Base-by-base conservation (phyloP, 2,797 vertebrate species). In the Gouania willdenowi region DNA sequence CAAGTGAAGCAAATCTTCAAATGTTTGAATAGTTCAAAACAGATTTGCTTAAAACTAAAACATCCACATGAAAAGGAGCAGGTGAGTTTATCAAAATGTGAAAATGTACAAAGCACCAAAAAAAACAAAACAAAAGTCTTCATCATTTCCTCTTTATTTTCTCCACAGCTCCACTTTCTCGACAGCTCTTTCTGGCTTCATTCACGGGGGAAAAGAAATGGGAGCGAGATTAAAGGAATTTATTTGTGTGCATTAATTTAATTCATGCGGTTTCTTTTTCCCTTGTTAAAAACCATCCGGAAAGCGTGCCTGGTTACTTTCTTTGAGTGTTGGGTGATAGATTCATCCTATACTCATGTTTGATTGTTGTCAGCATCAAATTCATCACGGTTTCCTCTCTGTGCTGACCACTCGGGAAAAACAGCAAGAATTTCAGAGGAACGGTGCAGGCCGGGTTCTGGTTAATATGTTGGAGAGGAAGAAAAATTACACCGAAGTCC, bases 321-420 rank as follows among this genome's bases (percentile, higher is more conserved):
- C 71, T 81, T 76, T 78, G 77, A 76, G 62, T 25, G 63, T 5
- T 26, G 79, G 54, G 62, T 87, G 86, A 89, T 84, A 57, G 62
- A 86, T 84, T 76, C 67, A 41, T 41, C 56, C 47, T 51, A 74
- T 86, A 74, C 72, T 69, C 66, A 76, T 66, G 73, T 81, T 81
- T 72, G 76, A 87, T 87, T 74, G 76, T 73, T 81, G 80, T 83
- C 73, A 41, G 71, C 66, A 71, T 79, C 66, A 58, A 74, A 88
- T 89, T 83, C 71, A 86, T 87, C 78, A 81, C 51, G 36, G 40
- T 42, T 72, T 77, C 75, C 73, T 38, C 46, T 54, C 61, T 50
- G 58, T 6, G 26, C 54, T 34, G 28, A 57, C 53, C 25, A 25
- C 54, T 56, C 58, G 2, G 38, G 71, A 61, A 68, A 77, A 48